Evolutionary conservation across 2,888 invertebrate species (phyloP).

Genomic region (Lepidochitona cinerea): DNA sequence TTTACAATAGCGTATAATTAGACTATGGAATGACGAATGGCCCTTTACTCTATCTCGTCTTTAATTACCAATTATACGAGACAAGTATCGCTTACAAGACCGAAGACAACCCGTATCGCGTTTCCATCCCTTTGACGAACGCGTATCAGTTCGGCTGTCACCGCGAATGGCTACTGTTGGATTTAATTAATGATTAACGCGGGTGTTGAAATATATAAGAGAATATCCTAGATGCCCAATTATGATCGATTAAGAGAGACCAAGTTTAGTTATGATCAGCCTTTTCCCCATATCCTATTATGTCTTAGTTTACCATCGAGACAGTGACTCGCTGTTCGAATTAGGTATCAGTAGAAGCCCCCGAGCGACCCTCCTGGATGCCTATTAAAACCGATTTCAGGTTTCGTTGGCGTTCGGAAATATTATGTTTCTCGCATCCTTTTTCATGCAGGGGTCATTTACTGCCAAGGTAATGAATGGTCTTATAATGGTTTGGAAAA

Average conservation of each 20-base stretch:
- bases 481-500: no score
- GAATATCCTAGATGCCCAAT: not conserved
- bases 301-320: no score
- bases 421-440: no score
- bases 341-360: no score
- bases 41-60: not conserved
- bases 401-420: no score
- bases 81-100: not conserved
- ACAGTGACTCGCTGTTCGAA: no score
- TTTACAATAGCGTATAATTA: not conserved
- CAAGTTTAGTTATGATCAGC: not conserved
- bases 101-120: not conserved
- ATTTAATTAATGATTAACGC: not conserved
- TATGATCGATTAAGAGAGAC: not conserved
- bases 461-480: no score
- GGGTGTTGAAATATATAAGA: not conserved
- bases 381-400: no score
- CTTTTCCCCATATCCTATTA: no score
- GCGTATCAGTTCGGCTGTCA: not conserved
- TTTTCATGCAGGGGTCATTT: no score
- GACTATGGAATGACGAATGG: not conserved
- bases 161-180: not conserved
- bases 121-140: not conserved
- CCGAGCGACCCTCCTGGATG: no score
- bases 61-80: not conserved